Conservation (phyloP, 2,797 vertebrate genomes). For the Pangasius macronema region DNA sequence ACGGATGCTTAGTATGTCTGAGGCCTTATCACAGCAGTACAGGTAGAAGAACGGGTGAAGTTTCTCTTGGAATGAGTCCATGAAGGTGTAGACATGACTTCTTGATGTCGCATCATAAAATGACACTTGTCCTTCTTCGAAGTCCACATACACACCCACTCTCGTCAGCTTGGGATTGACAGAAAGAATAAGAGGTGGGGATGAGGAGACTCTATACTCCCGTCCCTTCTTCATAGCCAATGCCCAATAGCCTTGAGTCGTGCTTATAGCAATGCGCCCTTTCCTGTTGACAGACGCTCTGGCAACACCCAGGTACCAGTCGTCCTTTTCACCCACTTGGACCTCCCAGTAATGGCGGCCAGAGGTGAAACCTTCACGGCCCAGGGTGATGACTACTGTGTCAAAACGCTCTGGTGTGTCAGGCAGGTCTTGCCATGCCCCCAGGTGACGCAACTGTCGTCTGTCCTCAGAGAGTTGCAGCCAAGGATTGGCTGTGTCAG, state of each 20-base stretch:
- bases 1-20: conserved; percentile 73
- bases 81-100: conserved; percentile 75
- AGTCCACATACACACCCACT: conserved; percentile 78
- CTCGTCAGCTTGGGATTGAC: conserved; percentile 64
- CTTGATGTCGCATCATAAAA: conserved; percentile 72
- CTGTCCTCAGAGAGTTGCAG: conserved; percentile 80
- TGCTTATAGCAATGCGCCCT: conserved; percentile 76
- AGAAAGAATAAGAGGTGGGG: conserved; percentile 64
- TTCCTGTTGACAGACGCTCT: conserved; percentile 75
- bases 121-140: conserved; percentile 76
- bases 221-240: conserved; percentile 78
- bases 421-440: conserved; percentile 73
- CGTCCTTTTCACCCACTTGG: conserved; percentile 78
- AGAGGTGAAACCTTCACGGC: conserved; percentile 67
- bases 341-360: conserved; percentile 86
- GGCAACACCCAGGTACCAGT: conserved; percentile 85
- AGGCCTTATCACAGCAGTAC: conserved; percentile 80
- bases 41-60: conserved; percentile 79
- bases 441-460: conserved; percentile 75
- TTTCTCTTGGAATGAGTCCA: conserved; percentile 71
- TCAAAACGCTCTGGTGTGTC: conserved; percentile 78
- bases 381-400: conserved; percentile 79
- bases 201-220: conserved; percentile 73
- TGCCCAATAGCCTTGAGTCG: conserved; percentile 77
- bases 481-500: conserved; percentile 80